Evolutionary conservation across 2,888 invertebrate genomes (phyloP), one percentile per base, ranked within the genome.

Genomic region (Stenodema calcarata): DNA sequence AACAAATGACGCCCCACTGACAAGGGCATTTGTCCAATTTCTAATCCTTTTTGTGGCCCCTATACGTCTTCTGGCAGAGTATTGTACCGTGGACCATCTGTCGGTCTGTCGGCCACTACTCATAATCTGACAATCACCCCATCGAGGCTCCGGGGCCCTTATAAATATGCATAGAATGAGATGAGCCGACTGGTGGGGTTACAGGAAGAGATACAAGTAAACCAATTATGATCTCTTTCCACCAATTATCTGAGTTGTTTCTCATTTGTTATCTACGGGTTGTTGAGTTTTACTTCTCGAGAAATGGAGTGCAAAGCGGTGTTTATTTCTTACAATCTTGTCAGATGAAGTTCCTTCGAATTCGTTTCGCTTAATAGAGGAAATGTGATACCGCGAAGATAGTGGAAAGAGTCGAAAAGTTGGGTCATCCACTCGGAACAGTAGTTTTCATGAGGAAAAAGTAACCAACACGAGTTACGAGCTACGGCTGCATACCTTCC

Each of bases 21-120:
- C 84, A 84, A 82, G 84, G 84, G 76, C 84, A 84, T 84, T 84
- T 84, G 84, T 84, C 76, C 75, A 23, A 84, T 76, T 84, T 84
- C 84, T 84, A 84, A 84, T 84, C 84, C 73, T 84, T 73, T 84
- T 84, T 84, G 84, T 84, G 41, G 50, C 50, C 41, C 28, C 79
- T 50, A 41, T 78, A 18, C 78, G 78, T 78, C 78, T 78, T 42
- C 18, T 44, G 79, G 47, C 47, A n/a, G 41, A 18, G 44, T 42
- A 42, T 42, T 50, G 18, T 27, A 30, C 27, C 54, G 54, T 11
- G 54, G 27, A 44, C 81, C 81, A 81, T 81, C 81, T 81, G 81
- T 78, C 78, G 23, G 78, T 78, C 78, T 78, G 78, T 62, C 81
- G 54, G 54, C 81, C 81, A 81, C 81, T 81, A 81, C 54, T 81